A percentile compares a stretch with the other conserved stretches of the same genome.
phyloP scores from a whole-genome alignment of 2,113 vertebrate species.

The Meleagris gallopavo region DNA sequence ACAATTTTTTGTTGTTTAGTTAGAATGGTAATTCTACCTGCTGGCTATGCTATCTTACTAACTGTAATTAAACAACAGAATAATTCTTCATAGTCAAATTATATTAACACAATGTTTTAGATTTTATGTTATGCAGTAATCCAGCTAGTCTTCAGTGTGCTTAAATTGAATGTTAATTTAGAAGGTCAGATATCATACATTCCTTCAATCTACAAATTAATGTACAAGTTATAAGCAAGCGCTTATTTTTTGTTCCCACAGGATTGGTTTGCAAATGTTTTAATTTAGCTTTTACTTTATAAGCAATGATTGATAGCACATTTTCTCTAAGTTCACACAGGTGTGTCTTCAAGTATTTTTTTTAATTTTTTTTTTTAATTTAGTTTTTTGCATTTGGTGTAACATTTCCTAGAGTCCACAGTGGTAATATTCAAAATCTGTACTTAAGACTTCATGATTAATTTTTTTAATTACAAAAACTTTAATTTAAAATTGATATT shows the following conservation, averaged over 20 bases:
- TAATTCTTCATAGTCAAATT: neutral
- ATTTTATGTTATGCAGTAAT: neutral
- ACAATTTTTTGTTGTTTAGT: neutral
- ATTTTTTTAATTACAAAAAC: neutral
- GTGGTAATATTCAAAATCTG: neutral
- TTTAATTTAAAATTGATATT: conserved; percentile 5
- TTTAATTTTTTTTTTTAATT: no score
- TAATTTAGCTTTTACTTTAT: neutral
- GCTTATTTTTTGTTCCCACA: neutral
- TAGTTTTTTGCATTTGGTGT: neutral
- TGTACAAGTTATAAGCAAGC: neutral
- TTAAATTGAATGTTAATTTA: neutral
- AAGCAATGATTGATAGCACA: neutral
- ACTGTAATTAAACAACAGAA: neutral
- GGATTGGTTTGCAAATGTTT: neutral
- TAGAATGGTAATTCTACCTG: neutral
- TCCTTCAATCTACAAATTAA: neutral
- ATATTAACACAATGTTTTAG: neutral
- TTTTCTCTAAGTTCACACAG: neutral
- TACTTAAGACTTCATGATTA: neutral
- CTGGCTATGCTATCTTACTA: neutral
- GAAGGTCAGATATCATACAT: neutral
- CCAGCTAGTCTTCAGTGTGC: neutral
- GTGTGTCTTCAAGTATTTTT: neutral
- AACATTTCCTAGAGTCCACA: fast-evolving